Evolutionary conservation across 2,888 invertebrate species (phyloP).

Genomic region (Drosophila macrothrix): DNA sequence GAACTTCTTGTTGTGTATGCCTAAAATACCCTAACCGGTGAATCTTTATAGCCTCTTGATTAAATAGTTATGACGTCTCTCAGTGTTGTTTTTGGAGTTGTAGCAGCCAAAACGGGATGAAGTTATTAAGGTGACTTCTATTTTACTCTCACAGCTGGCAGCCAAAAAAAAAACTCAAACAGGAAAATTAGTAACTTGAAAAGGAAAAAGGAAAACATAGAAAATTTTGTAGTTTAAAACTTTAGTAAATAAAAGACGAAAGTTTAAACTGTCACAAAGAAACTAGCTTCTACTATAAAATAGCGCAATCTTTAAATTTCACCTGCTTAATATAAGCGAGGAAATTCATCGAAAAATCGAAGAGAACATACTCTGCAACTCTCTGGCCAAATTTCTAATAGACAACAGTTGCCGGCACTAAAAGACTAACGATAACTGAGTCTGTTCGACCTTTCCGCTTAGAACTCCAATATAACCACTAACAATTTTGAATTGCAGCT

Average conservation of each 20-base stretch:
- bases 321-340: no score
- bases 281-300: fast-evolving
- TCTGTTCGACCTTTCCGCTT: fast-evolving
- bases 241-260: not conserved
- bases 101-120: not conserved
- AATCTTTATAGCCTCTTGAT: not conserved
- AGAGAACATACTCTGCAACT: no score
- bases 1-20: constrained; percentile 19
- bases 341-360: no score
- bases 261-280: not conserved
- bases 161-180: not conserved
- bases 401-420: not conserved
- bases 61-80: not conserved
- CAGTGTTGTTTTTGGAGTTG: not conserved
- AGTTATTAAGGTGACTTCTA: not conserved
- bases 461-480: not conserved
- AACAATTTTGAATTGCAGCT: not conserved
- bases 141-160: not conserved
- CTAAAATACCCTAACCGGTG: constrained; percentile 15
- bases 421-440: not conserved
- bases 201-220: not conserved
- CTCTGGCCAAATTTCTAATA: no score
- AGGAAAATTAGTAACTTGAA: no score
- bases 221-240: not conserved
- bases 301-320: no score